Base-by-base conservation (phyloP, 2,888 invertebrate genomes). In the Sinhomidia bicolor region DNA sequence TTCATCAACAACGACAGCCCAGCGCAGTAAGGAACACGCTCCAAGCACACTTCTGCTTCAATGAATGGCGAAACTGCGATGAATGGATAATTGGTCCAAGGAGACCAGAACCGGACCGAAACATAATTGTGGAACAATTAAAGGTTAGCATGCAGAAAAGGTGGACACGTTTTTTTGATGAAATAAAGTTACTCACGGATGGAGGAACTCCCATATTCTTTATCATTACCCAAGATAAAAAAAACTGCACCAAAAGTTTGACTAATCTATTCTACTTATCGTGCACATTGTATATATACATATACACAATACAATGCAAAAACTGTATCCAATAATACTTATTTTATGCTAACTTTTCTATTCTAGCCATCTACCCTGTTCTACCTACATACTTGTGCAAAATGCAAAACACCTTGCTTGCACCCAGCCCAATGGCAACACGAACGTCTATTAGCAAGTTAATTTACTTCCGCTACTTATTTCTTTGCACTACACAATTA, bases 91-190 rank as follows among this genome's bases (percentile, higher is more conserved):
- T 17, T 71, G 41, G 12, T 14, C 29, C 10, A 71, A 36, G 41
- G 44, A 71, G 20, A 41, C 71, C 44, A 41, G 41, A 17, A 68
- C 65, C 65, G 12, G 65, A 71, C 41, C 36, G 12, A 20, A 41
- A 71, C 71, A 71, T 71, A 41, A 5, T 71, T 14, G 36, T 71
- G 14, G 20, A n/a, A 71, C 7, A 14, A 51, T 23, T 17, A 76
- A 29, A 71, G 20, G 2, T 41, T 71, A 71, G 7, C 71, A 71
- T 71, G 71, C 71, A 44, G 20, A 51, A n/a, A 71, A 17, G 26
- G n/a, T 9, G 10, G n/a, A 14, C 17, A 7, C n/a, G 6, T 1
- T 65, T 20, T 9, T 9, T 62, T 32, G 44, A 20, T 44, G 41
- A 23, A 44, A 17, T 6, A 20, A 68, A 20, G 36, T 36, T 68